phyloP scores from a whole-genome alignment of 1,140 invertebrate species.

The Bombus polaris region DNA sequence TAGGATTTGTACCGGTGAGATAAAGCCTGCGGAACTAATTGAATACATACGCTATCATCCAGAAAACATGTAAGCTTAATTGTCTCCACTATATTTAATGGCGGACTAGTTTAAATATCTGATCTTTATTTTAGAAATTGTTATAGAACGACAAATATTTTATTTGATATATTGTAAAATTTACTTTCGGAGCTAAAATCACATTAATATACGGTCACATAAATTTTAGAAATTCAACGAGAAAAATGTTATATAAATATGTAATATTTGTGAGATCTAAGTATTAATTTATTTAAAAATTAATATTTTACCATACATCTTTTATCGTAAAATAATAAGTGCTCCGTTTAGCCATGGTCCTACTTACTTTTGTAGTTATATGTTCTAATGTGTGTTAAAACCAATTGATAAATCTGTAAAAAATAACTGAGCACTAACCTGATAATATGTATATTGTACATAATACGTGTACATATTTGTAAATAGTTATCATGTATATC shows the following conservation, averaged over 20 bases:
- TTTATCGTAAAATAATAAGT: not conserved
- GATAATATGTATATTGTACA: slow-evolving; percentile 19
- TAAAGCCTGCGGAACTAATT: slow-evolving; percentile 92
- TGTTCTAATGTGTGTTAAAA: not conserved
- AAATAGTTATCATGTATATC: slow-evolving; percentile 3
- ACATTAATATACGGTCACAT: not conserved
- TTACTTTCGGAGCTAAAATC: not conserved
- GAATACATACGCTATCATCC: slow-evolving; percentile 96
- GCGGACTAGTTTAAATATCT: slow-evolving; percentile 34
- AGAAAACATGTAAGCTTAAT: slow-evolving; percentile 94
- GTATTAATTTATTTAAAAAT: not conserved
- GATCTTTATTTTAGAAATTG: not conserved
- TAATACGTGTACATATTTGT: slow-evolving; percentile 33
- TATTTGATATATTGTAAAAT: slow-evolving; percentile 18
- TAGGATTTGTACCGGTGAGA: slow-evolving; percentile 93
- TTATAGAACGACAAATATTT: slow-evolving; percentile 3
- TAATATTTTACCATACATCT: not conserved
- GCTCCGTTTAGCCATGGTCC: slow-evolving; percentile 28
- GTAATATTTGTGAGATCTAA: slow-evolving; percentile 9
- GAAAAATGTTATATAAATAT: not conserved
- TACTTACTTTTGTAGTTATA: not conserved
- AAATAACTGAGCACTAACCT: not conserved
- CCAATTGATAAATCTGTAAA: not conserved
- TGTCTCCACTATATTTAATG: slow-evolving; percentile 50
- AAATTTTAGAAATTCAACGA: slow-evolving; percentile 12